Percentiles rank a stretch among this genome's conserved stretches.
These are phyloP conservation scores for Invenusta paracnida DNA, from an alignment of 2,888 invertebrate genomes.

Conservation along the genomic window DNA sequence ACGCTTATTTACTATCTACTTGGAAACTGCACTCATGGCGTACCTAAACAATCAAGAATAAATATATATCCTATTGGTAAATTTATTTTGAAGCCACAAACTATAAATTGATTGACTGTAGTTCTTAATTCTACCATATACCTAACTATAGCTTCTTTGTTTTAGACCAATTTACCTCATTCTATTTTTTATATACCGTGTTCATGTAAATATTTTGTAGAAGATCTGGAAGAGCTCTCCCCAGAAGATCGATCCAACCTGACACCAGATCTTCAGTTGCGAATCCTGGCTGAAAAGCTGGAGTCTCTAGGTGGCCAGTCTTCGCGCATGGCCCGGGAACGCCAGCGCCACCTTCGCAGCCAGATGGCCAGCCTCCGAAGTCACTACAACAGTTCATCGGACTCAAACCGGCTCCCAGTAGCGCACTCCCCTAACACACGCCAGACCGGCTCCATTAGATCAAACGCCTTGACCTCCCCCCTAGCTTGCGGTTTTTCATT, in stretches of 20 bases:
- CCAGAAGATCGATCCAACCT: not conserved
- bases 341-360: not conserved
- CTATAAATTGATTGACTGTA: no score
- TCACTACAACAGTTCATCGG: not conserved
- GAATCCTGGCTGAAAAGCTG: not conserved
- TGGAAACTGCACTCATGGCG: no score
- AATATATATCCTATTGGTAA: no score
- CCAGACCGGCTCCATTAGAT: no score
- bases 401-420: not conserved
- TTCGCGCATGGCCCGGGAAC: not conserved
- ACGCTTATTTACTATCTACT: no score
- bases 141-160: not conserved
- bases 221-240: slow-evolving; percentile 48
- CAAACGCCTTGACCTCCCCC: no score
- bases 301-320: not conserved
- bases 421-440: not conserved
- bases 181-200: not conserved
- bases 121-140: no score
- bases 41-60: no score
- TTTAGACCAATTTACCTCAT: not conserved
- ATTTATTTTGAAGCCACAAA: no score
- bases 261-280: not conserved
- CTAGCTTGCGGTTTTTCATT: no score
- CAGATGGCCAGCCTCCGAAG: not conserved
- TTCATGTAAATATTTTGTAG: slow-evolving; percentile 42